Base-by-base conservation (phyloP, 2,113 vertebrate genomes). In the Halcyon malimbica region DNA sequence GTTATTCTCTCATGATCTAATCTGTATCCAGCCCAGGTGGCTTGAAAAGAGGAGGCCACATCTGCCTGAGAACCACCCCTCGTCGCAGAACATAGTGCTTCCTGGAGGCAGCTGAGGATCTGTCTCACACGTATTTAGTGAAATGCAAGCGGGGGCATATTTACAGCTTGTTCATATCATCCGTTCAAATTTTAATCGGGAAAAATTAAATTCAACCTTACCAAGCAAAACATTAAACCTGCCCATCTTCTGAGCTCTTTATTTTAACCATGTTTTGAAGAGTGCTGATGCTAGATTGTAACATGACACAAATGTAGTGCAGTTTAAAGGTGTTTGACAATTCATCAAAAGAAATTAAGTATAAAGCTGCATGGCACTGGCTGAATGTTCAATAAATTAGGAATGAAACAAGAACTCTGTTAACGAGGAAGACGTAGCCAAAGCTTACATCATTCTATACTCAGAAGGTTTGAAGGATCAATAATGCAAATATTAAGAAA, bases 301-400 rank as follows among this genome's bases (percentile, higher is more conserved):
- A 65, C 41, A 33, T 0, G 0, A 64, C 65, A 89, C 23, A 89
- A 89, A 89, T 29, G 29, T 48, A 73, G 53, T 1, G 0, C 9
- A 9, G n/a, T 64, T 87, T 84, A 82, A 83, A 60, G 41, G 21
- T 60, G 48, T 95, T 89, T 73, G 90, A 95, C 29, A 78, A 92
- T 91, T 92, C 83, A 73, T 89, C 88, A 94, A 69, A 63, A 92
- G 64, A 96, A 93, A 96, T 89, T 89, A 92, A 84, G 69, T 89
- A 89, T 73, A 92, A 93, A 92, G 77, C 83, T 95, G 77, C 53
- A 85, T 65, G 74, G 79, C 59, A 59, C 50, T 91, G 67, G 48
- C 57, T 96, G 91, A 93, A 94, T 50, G 57, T 82, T 95, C 87
- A 84, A 96, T 93, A 96, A 95, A 92, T 96, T 93, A 93, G 57